Evolutionary conservation across 2,888 invertebrate species (phyloP).

Genomic region (Gymnosoma rotundatum): DNA sequence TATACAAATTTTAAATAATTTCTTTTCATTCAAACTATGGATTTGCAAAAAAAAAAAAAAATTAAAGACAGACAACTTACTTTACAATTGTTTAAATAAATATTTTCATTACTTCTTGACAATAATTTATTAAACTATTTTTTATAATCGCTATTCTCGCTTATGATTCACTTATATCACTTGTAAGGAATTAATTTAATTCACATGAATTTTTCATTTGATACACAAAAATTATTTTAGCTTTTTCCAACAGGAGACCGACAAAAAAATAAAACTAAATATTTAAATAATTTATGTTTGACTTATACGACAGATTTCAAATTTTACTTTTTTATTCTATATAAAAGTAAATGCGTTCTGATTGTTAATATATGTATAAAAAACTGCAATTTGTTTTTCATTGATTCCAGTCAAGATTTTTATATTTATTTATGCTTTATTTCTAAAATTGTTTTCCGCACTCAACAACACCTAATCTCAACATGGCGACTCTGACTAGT

Average conservation of each 20-base stretch:
- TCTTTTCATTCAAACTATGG: conserved; percentile 22
- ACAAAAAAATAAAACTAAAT: conserved; percentile 1
- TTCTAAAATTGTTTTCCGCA: conserved; percentile 15
- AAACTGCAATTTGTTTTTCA: conserved; percentile 24
- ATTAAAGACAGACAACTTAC: no score
- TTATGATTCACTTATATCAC: conserved; percentile 32
- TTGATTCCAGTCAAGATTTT: not conserved
- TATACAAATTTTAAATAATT: not conserved
- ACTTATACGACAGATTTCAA: conserved; percentile 18
- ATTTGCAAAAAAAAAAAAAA: conserved; percentile 14
- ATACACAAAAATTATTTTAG: conserved; percentile 56
- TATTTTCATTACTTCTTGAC: not conserved
- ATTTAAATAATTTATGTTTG: not conserved
- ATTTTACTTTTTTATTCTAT: not conserved
- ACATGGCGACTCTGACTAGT: conserved; percentile 64
- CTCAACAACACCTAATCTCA: conserved; percentile 53
- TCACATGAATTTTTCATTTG: conserved; percentile 61
- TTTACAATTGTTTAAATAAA: conserved; percentile 18
- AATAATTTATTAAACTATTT: conserved; percentile 16
- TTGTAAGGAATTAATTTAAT: conserved; percentile 33
- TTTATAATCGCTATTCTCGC: conserved; percentile 8
- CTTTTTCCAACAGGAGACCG: conserved; percentile 44
- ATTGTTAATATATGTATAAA: conserved; percentile 13
- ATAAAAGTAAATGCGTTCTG: not conserved
- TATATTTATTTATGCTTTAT: conserved; percentile 6